Evolutionary conservation across 2,797 vertebrate species (phyloP), one percentile per base, ranked within the genome.

Genomic region (Pelobates cultripes): DNA sequence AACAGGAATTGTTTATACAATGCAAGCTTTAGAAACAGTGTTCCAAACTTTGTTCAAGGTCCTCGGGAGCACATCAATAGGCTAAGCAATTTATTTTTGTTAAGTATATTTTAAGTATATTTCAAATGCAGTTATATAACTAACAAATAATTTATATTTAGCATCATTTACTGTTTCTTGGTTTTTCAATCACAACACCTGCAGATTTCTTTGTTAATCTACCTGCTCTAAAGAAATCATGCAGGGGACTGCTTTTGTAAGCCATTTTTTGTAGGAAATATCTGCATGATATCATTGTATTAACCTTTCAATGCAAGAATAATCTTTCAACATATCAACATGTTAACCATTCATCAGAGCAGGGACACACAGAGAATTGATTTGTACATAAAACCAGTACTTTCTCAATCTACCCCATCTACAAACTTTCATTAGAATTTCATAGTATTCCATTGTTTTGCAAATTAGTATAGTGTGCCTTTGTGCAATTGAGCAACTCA

Each of bases 271-370:
- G 60, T 41, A 75, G 47, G 43, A 64, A 75, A 44, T 75, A 51
- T n/a, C 73, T 17, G 57, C 73, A 75, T 63, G 73, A 44, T 64
- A 75, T 75, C 57, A 75, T 64, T 75, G 73, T 64, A 28, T 63
- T 74, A 74, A 61, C 53, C 14, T 61, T 74, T 43, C 14, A 53
- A 74, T 74, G 73, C 41, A 74, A 74, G 72, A 75, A 66, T 44
- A 43, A 40, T 75, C 55, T 13, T 75, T 42, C 73, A 64, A 42
- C 13, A 43, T 14, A 64, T 64, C 57, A 63, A 14, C 57, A 63
- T 75, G 73, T 75, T 75, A 63, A 64, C 57, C 43, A 61, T 61
- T 61, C 55, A n/a, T 43, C 61, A 45, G 42, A 75, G 47, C 15
- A 17, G n/a, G 13, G 10, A 17, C 73, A 75, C 28, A 43, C 57